Evolutionary conservation across 2,888 invertebrate genomes (phyloP).

Genomic region (Palloptera scutellata): DNA sequence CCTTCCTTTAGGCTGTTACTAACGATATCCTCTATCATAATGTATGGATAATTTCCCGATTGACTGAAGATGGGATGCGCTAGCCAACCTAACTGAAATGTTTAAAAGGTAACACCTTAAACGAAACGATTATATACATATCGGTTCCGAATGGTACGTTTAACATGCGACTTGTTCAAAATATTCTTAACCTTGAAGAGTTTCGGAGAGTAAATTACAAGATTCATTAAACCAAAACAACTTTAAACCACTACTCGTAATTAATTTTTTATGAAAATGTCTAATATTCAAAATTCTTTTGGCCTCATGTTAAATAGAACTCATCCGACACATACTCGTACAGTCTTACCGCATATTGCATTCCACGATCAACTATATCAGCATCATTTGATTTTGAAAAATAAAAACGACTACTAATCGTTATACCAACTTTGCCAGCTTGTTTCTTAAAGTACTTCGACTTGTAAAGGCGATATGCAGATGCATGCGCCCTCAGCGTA

Average conservation of each 20-base stretch:
- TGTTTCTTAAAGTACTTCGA: constrained; percentile 58
- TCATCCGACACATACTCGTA: background rate
- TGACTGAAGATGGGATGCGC: constrained; percentile 55
- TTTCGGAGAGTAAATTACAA: no score
- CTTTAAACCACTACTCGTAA: no score
- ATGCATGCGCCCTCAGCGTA: constrained; percentile 68
- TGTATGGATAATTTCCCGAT: constrained; percentile 55
- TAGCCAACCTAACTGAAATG: constrained; percentile 58
- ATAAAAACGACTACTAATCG: constrained; percentile 48
- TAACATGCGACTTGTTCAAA: no score
- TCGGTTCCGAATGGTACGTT: no score
- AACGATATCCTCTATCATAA: constrained; percentile 52
- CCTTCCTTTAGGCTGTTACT: constrained; percentile 55
- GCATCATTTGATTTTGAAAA: constrained; percentile 44
- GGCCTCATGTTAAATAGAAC: background rate
- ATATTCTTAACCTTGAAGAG: no score
- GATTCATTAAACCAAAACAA: no score
- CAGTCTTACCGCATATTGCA: constrained; percentile 48
- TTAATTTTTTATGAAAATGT: background rate
- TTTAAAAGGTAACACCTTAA: background rate
- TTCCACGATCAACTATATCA: constrained; percentile 45
- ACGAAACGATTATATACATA: background rate
- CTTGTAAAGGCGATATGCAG: constrained; percentile 63
- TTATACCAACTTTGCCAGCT: constrained; percentile 54
- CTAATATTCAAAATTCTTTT: background rate